These are phyloP conservation scores for Aythya baeri DNA, from an alignment of 2,113 vertebrate species.

Conservation along the genomic window DNA sequence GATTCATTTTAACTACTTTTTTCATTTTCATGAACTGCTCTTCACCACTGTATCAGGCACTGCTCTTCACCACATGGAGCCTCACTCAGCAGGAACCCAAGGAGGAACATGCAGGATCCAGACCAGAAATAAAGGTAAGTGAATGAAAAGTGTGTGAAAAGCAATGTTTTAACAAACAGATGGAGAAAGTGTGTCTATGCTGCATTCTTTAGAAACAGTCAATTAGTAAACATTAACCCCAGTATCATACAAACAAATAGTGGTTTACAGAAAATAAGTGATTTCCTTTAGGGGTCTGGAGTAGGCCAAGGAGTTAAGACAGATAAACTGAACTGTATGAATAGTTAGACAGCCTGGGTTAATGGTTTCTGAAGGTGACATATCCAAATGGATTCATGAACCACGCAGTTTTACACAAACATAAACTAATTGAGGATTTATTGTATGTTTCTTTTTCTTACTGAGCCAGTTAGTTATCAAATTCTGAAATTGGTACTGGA, in stretches of 20 bases:
- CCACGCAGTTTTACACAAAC: neutral
- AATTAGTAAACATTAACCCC: neutral
- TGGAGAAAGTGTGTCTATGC: neutral
- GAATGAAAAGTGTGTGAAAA: neutral
- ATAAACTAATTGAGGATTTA: neutral
- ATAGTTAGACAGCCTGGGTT: neutral
- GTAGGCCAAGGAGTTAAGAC: neutral
- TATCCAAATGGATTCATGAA: neutral
- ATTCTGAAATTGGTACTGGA: neutral
- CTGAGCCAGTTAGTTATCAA: neutral
- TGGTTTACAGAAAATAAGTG: neutral
- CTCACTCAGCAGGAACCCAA: neutral
- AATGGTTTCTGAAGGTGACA: neutral
- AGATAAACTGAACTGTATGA: neutral
- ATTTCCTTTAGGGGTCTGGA: neutral
- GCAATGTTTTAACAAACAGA: neutral
- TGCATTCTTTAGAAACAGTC: neutral
- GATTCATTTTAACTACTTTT: no score
- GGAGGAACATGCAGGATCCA: neutral
- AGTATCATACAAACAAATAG: neutral
- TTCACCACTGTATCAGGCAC: neutral
- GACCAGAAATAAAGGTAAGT: neutral
- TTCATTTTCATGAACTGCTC: rapidly evolving
- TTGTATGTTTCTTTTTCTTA: neutral
- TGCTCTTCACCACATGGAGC: neutral